Base-by-base conservation (phyloP, 2,797 vertebrate species). In the Brachyalestes nurse region DNA sequence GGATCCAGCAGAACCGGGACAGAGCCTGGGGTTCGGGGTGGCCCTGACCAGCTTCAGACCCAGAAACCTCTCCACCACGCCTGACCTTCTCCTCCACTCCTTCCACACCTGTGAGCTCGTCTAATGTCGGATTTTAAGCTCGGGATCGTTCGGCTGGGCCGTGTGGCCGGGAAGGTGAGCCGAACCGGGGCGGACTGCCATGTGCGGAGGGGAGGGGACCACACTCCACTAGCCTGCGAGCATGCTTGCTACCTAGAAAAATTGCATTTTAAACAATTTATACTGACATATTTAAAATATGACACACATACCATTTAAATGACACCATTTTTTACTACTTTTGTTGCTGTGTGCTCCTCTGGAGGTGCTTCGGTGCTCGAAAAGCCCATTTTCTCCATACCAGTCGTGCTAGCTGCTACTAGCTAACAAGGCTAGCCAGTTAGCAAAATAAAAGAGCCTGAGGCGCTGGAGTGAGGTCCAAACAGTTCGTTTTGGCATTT, bases 141-240 rank as follows among this genome's bases (percentile, higher is more conserved):
- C 78, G 97, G 97, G 85, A 98, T 98, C 91, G 97, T 99, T 83
- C 96, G 97, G 90, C 97, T 99, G 91, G 97, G 97, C 94, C 97
- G 97, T 93, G 97, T 98, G 95, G 97, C 97, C 92, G 97, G 97
- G 91, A 99, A 98, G 97, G 97, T 99, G 95, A 96, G 96, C 88
- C 85, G 88, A 88, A 91, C 91, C 28, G 28, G 28, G 28, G 87
- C 86, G 83, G 87, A 67, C 92, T 91, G 90, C 93, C 94, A 95
- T 95, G 95, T 95, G 94, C 92, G 90, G 84, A 89, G 34, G 81
- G 86, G 90, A 90, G 79, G 90, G 92, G 90, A 87, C 65, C 84
- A 82, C 79, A 88, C 88, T 90, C 64, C 74, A 77, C 75, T 40
- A 69, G 89, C 81, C 28, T 28, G 28, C 28, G 28, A 28, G 28